Conservation (phyloP, 2,797 vertebrate genomes). For the Schizopygopsis pylzovi region DNA sequence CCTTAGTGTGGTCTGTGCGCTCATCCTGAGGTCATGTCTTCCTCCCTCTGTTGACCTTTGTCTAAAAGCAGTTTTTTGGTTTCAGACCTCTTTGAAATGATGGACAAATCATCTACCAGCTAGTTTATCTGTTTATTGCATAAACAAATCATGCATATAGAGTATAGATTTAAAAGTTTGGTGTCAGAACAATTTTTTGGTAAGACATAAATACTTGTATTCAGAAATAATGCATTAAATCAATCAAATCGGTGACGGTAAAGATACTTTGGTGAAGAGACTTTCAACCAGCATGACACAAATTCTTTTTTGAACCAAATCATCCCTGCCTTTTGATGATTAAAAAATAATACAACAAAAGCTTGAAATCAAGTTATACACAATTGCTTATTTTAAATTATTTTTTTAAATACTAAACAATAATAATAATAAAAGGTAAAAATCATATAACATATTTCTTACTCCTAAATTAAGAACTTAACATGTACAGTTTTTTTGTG, state of each 20-base stretch:
- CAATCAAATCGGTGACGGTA: too few species aligned
- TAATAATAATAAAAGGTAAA: background rate
- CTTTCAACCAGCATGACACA: background rate
- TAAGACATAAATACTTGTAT: too few species aligned
- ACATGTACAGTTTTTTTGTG: background rate
- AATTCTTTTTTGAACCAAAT: background rate
- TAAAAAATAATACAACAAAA: background rate
- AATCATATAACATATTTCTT: background rate
- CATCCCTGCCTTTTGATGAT: background rate
- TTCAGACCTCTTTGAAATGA: background rate
- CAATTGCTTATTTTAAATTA: too few species aligned
- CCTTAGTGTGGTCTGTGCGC: background rate
- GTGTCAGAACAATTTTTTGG: too few species aligned
- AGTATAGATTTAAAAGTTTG: too few species aligned
- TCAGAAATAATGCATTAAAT: too few species aligned
- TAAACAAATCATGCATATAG: too few species aligned
- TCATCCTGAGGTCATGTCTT: background rate
- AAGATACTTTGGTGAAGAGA: background rate
- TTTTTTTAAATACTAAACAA: background rate
- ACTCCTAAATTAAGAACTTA: background rate
- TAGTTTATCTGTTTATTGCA: background rate
- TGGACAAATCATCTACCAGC: background rate
- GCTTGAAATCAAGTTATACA: too few species aligned
- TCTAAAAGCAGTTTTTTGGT: background rate
- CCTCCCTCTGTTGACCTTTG: conserved; percentile 19